Conservation (phyloP, 2,888 invertebrate genomes). For the Tetrapedia diversipes region DNA sequence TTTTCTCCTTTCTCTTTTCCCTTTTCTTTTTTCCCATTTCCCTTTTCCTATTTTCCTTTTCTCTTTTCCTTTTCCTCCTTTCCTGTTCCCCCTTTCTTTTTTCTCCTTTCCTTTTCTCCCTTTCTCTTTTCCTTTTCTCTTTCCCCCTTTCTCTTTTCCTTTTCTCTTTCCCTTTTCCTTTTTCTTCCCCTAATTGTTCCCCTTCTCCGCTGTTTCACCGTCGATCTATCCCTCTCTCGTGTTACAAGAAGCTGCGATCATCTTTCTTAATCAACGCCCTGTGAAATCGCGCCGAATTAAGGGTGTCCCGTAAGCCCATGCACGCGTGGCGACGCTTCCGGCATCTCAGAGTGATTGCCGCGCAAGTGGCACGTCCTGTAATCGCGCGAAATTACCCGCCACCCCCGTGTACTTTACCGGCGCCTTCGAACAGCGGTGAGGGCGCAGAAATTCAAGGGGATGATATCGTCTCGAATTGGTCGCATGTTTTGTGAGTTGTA, state of each 20-base stretch:
- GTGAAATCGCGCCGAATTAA: constrained; percentile 42
- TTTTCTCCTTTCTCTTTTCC: too few species aligned
- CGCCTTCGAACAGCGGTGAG: background rate
- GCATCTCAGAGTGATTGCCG: constrained; percentile 25
- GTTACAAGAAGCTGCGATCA: constrained; percentile 11
- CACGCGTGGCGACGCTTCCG: constrained; percentile 14
- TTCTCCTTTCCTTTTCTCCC: too few species aligned
- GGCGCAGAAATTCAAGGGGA: background rate
- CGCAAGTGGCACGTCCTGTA: constrained; percentile 20
- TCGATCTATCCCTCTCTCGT: background rate
- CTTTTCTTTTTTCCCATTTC: too few species aligned
- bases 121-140: background rate
- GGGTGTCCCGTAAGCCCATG: constrained; percentile 16
- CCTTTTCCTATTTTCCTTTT: too few species aligned
- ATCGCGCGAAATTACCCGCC: constrained; percentile 29
- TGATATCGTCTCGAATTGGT: background rate
- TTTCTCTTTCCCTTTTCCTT: constrained; percentile 24
- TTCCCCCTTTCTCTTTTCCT: constrained; percentile 17
- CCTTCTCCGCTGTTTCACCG: background rate
- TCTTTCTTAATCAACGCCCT: constrained; percentile 36
- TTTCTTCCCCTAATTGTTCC: constrained; percentile 35
- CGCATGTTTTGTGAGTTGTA: background rate
- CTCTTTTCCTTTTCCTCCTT: too few species aligned
- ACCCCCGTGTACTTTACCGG: background rate
- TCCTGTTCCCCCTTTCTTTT: too few species aligned